Evolutionary conservation across 2,113 vertebrate genomes (phyloP).

Genomic region (Pomatorhinus ruficollis): DNA sequence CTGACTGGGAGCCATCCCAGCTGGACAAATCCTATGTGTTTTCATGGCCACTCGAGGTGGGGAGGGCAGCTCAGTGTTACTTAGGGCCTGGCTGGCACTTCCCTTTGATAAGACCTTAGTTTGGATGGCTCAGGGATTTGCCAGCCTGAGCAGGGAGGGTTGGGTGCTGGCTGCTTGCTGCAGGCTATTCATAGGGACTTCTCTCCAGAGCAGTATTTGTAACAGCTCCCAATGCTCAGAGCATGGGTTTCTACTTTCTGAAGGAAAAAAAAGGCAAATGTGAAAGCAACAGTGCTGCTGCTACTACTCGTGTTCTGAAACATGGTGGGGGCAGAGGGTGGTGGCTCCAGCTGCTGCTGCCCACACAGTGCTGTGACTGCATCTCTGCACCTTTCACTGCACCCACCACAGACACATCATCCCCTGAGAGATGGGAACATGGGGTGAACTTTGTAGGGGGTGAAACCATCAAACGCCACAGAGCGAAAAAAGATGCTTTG

Average conservation of each 20-base stretch:
- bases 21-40: background rate
- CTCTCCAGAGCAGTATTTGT: background rate
- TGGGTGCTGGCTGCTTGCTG: background rate
- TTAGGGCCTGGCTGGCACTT: background rate
- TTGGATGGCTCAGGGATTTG: background rate
- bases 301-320: background rate
- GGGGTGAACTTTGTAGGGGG: background rate
- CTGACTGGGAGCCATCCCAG: constrained; percentile 5
- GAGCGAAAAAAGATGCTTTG: background rate
- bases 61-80: background rate
- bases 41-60: background rate
- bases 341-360: background rate
- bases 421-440: background rate
- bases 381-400: background rate
- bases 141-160: background rate
- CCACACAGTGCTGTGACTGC: background rate
- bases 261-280: background rate
- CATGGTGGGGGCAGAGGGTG: background rate
- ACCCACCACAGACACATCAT: background rate
- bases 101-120: background rate
- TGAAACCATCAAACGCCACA: background rate
- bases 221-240: background rate
- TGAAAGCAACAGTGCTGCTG: background rate
- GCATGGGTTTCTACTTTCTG: background rate
- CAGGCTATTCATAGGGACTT: background rate